phyloP scores from a whole-genome alignment of 2,888 invertebrate species.

The Choreutis nemorana region DNA sequence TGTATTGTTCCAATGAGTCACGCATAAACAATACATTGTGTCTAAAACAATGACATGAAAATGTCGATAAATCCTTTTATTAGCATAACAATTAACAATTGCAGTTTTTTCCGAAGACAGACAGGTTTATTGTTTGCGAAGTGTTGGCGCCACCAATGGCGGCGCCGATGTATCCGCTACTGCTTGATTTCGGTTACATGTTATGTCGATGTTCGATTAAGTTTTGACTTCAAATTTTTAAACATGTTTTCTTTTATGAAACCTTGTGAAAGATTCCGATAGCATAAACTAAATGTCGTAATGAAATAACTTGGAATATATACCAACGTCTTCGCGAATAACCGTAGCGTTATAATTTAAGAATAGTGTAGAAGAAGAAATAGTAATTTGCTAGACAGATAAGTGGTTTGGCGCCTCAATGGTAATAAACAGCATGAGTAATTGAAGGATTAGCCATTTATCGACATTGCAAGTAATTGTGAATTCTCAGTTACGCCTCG shows the following conservation, averaged over 20 bases:
- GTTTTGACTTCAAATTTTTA: no score
- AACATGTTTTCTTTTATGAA: no score
- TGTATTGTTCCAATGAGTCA: no score
- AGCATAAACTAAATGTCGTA: no score
- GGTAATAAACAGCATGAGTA: conserved; percentile 16
- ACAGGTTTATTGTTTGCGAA: conserved; percentile 52
- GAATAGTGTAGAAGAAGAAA: no score
- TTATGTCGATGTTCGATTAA: conserved; percentile 26
- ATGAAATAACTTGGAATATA: no score
- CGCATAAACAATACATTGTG: no score
- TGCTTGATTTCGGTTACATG: conserved; percentile 32
- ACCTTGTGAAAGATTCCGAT: no score
- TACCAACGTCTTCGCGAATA: no score
- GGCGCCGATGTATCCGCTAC: conserved; percentile 58
- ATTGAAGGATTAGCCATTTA: conserved; percentile 26
- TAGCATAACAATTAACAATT: conserved; percentile 50
- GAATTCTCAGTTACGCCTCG: conserved; percentile 25
- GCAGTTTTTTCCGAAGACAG: conserved; percentile 38
- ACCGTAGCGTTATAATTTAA: no score
- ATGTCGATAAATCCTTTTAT: conserved; percentile 23
- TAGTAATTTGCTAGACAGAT: no score
- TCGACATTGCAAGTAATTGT: conserved; percentile 30
- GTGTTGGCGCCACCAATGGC: conserved; percentile 26
- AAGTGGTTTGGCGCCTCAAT: conserved; percentile 19
- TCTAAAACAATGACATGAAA: no score